A percentile compares a stretch with the other conserved stretches of the same genome.
Conservation (phyloP, 1,140 invertebrate species). For the Thaumetopoea pityocampa region DNA sequence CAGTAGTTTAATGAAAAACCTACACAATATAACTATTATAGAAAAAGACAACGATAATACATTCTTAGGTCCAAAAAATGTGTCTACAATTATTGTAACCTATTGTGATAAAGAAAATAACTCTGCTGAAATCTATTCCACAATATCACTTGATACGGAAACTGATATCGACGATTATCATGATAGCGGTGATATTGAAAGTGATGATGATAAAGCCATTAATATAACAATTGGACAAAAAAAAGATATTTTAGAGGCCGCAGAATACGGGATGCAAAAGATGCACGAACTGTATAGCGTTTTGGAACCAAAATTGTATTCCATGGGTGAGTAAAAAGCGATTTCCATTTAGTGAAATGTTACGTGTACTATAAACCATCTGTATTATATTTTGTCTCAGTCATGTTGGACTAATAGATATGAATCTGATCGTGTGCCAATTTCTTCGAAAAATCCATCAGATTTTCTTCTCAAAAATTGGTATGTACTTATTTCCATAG, state of each 20-base stretch:
- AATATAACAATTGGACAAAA: conserved; percentile 44
- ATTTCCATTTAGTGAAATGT: neutral
- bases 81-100: conserved; percentile 66
- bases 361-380: neutral
- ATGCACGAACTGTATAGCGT: conserved; percentile 81
- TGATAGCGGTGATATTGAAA: conserved; percentile 19
- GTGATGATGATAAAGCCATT: conserved; percentile 20
- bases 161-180: conserved; percentile 31
- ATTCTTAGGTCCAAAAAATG: conserved; percentile 52
- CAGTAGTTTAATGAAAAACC: conserved; percentile 48
- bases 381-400: neutral
- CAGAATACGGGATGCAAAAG: conserved; percentile 79
- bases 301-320: conserved; percentile 82
- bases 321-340: conserved; percentile 79
- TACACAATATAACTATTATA: conserved; percentile 66
- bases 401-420: too few species aligned
- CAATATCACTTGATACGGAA: conserved; percentile 8
- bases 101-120: conserved; percentile 69
- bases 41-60: conserved; percentile 57
- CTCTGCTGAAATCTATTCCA: conserved; percentile 31
- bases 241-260: conserved; percentile 78
- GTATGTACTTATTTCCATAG: too few species aligned
- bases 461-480: too few species aligned
- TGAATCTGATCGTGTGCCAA: too few species aligned
- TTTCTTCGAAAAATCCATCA: too few species aligned